Base-by-base conservation (phyloP, 2,113 vertebrate genomes). In the Peromyscus maniculatus region DNA sequence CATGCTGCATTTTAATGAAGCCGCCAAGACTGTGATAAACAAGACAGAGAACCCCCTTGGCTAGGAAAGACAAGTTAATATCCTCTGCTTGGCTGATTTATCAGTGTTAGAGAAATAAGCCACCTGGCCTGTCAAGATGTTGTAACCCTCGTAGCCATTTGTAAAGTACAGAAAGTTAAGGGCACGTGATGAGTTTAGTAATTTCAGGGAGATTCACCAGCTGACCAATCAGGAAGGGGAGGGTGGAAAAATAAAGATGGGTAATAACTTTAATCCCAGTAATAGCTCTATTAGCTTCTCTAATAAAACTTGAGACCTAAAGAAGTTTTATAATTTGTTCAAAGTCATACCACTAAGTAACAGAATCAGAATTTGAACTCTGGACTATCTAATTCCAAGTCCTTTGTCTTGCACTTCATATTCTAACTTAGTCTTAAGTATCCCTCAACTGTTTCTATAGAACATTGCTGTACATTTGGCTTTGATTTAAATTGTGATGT, bases 301-400 rank as follows among this genome's bases (percentile, higher is more conserved):
- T 43, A 74, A 24, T 91, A 89, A 93, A 84, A 93, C 90, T 17
- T 77, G n/a, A 80, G 17, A 26, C 71, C 88, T 91, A 82, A 62
- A 82, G 43, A 79, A 36, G 71, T 95, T 82, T 69, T 36, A 88
- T 66, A 88, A 79, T 33, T 82, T 94, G 24, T 89, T 92, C 67
- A 77, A 91, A 17, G 5, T 92, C 71, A 91, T 8, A 75, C 22
- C 31, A 89, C 67, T 74, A 77, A 94, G 15, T 77, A 95, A 71
- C 75, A 96, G 43, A 96, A 95, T 62, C 59, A 92, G 62, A 15
- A 75, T 93, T 88, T 96, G 82, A 90, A 95, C 36, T 11, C 43
- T 86, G 66, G 24, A 19, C 49, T 83, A 5, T 89, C 52, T 79
- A 66, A 75, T 66, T 90, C 66, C 15, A 82, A 59, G 10, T 62